Evolutionary conservation across 2,113 vertebrate genomes (phyloP), one percentile per base, ranked within the genome.

Genomic region (Propithecus coquereli): DNA sequence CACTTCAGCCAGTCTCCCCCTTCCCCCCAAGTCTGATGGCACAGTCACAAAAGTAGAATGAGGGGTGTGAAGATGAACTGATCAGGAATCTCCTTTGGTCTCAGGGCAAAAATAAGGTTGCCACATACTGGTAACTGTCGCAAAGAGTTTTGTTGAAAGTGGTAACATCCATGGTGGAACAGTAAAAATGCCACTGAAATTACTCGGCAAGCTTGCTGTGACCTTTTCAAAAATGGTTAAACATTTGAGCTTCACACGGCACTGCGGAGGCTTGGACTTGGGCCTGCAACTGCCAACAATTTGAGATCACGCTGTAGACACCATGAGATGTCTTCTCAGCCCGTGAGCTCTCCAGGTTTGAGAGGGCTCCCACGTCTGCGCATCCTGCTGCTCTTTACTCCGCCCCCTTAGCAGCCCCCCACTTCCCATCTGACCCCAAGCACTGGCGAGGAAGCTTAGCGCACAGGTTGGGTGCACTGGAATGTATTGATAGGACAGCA

Each of bases 321-420:
- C 0, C 1, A 8, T 47, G 27, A 40, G 25, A 37, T 83, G 18
- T 70, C 57, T 6, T 63, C 43, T 63, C 12, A 6, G 40, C 5
- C 40, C 0, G 13, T 27, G 7, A 43, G 20, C 0, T 22, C 82
- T 85, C 61, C 5, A n/a, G 1, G 1, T 23, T 9, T 63, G 52
- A 63, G 68, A 47, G 4, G 14, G 12, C 59, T 61, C 63, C 68
- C 9, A 6, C 16, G 3, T 23, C 74, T 27, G 34, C 13, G 43
- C 6, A 14, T 23, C 52, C 25, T 79, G 50, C 40, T 59, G 14
- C 12, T 74, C 40, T 40, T 68, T 23, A 8, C 50, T 18, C 17
- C 6, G 0, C 11, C 18, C 6, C 12, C 57, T 13, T 3, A 5
- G 7, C 1, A 3, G 3, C 57, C 23, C 18, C 0, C 27, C 5